Percentiles rank a stretch among this genome's conserved stretches.
Evolutionary conservation across 2,113 vertebrate genomes (phyloP).

Genomic region (Alces alces): DNA sequence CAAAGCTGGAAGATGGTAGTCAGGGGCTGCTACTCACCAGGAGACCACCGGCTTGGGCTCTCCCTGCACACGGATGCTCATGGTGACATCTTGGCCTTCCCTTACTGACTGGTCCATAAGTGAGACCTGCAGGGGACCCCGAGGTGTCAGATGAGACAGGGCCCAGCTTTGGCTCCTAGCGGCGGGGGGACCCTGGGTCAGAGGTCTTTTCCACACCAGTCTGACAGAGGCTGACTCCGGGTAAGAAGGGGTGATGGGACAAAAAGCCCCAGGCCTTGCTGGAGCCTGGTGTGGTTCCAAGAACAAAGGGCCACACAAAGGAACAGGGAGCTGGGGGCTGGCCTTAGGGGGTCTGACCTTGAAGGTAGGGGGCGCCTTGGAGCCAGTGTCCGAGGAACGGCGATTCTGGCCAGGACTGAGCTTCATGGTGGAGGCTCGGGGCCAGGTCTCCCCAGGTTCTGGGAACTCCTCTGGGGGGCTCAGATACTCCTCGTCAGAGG

Average conservation of each 20-base stretch:
- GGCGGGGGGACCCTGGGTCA: not conserved
- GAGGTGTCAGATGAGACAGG: not conserved
- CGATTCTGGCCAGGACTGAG: conserved; percentile 78
- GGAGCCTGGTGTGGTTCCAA: not conserved
- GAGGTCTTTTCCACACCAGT: not conserved
- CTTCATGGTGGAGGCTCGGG: conserved; percentile 76
- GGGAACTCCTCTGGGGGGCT: conserved; percentile 95
- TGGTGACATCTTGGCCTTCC: conserved; percentile 94
- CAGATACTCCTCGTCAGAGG: conserved; percentile 97
- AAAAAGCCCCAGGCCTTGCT: not conserved
- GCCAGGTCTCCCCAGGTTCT: conserved; percentile 82
- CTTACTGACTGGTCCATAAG: conserved; percentile 89
- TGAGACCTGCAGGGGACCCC: conserved; percentile 80
- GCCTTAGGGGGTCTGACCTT: conserved; percentile 82
- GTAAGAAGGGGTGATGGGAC: not conserved
- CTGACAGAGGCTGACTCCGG: not conserved
- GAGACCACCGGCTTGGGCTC: conserved; percentile 97
- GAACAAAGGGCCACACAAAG: not conserved
- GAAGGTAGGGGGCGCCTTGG: conserved; percentile 92
- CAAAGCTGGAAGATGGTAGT: too few species aligned
- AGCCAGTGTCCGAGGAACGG: conserved; percentile 79
- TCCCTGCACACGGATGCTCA: conserved; percentile 90
- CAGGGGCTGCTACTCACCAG: conserved; percentile 84
- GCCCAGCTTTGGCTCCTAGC: not conserved
- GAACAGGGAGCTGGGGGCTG: not conserved